Percentiles rank a stretch among this genome's conserved stretches.
Evolutionary conservation across 2,888 invertebrate genomes (phyloP).

Genomic region (Chrysomela aeneicollis): DNA sequence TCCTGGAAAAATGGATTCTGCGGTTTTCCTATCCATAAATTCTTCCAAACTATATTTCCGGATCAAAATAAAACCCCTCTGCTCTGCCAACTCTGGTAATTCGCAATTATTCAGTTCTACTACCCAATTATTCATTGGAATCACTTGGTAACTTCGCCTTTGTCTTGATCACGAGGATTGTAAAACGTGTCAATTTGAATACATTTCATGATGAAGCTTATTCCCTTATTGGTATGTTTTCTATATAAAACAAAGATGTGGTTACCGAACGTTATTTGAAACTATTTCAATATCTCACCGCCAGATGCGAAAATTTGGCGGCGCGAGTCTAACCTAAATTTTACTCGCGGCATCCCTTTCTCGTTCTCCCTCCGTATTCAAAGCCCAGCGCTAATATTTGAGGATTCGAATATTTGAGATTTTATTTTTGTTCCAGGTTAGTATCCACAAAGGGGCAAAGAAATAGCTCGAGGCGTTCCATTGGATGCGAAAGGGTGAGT

Average conservation of each 20-base stretch:
- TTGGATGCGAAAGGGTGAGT: neutral
- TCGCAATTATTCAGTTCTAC: too few species aligned
- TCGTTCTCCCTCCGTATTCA: neutral
- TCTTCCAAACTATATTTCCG: too few species aligned
- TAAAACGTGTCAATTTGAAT: too few species aligned
- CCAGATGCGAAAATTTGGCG: neutral
- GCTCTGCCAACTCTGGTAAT: too few species aligned
- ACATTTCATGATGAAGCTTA: too few species aligned
- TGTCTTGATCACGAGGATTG: too few species aligned
- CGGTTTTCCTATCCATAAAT: too few species aligned
- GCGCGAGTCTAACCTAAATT: neutral
- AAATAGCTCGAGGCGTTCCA: neutral
- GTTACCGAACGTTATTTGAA: neutral
- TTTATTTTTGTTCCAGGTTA: conserved; percentile 43
- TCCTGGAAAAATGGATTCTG: too few species aligned
- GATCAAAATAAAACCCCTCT: too few species aligned
- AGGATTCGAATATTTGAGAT: conserved; percentile 31
- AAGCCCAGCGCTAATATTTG: conserved; percentile 33
- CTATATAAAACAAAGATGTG: neutral
- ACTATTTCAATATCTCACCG: neutral
- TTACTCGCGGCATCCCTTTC: neutral
- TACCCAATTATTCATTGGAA: too few species aligned
- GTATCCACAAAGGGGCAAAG: conserved; percentile 25
- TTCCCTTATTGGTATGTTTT: too few species aligned
- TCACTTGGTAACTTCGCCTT: too few species aligned